Percentiles rank a stretch among this genome's conserved stretches.
Evolutionary conservation across 1,140 invertebrate genomes (phyloP).

Genomic region (Archivesica marissinica): DNA sequence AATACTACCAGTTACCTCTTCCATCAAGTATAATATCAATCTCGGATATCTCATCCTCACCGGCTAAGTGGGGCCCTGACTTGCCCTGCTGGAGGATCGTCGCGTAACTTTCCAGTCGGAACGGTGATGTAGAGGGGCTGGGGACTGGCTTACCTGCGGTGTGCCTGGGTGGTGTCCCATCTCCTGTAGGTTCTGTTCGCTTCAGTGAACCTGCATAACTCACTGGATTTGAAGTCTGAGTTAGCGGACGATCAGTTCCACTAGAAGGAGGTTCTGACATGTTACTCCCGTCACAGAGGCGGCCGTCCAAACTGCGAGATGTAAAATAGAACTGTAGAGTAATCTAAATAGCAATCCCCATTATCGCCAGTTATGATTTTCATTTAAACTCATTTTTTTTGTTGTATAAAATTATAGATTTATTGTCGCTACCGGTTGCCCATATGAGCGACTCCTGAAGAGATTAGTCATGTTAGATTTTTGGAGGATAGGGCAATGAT

Average conservation of each 20-base stretch:
- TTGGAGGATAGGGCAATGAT: too few relatives aligned
- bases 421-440: too few relatives aligned
- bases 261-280: constrained; percentile 22
- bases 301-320: constrained; percentile 77
- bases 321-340: too few relatives aligned
- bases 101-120: constrained; percentile 75
- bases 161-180: constrained; percentile 62
- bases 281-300: constrained; percentile 61
- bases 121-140: constrained; percentile 49
- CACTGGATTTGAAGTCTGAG: constrained; percentile 64
- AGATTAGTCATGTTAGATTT: too few relatives aligned
- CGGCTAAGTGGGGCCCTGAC: constrained; percentile 69
- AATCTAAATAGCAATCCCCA: neutral
- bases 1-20: constrained; percentile 45
- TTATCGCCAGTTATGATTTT: too few relatives aligned
- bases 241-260: constrained; percentile 70
- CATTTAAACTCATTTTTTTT: too few relatives aligned
- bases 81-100: constrained; percentile 73
- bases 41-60: constrained; percentile 44
- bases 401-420: too few relatives aligned
- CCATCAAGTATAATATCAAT: constrained; percentile 61
- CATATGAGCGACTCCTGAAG: too few relatives aligned
- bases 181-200: constrained; percentile 65
- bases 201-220: constrained; percentile 74
- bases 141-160: constrained; percentile 75